phyloP scores from a whole-genome alignment of 1,140 invertebrate genomes.

The Aphaenogaster floridana region DNA sequence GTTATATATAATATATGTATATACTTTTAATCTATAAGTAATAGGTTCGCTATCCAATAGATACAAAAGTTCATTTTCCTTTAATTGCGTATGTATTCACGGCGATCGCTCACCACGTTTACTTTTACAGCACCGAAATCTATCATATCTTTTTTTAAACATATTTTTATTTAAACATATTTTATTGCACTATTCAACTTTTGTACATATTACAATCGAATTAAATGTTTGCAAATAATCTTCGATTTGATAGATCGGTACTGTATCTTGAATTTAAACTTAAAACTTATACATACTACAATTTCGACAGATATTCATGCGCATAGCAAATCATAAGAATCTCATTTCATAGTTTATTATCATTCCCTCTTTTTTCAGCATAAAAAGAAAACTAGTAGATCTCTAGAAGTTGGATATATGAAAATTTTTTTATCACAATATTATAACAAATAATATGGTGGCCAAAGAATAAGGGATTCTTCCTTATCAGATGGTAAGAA shows the following conservation, averaged over 20 bases:
- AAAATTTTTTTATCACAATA: constrained; percentile 58
- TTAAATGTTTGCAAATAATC: constrained; percentile 14
- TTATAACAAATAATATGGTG: constrained; percentile 65
- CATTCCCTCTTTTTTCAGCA: neutral
- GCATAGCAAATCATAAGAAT: constrained; percentile 9
- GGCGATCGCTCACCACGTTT: constrained; percentile 77
- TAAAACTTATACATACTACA: neutral
- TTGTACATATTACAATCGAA: constrained; percentile 43
- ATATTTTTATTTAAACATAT: constrained; percentile 34
- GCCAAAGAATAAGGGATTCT: constrained; percentile 77
- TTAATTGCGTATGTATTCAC: constrained; percentile 77
- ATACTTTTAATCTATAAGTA: constrained; percentile 75
- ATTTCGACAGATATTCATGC: constrained; percentile 13
- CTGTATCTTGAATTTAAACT: constrained; percentile 18
- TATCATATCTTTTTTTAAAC: constrained; percentile 34
- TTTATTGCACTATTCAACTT: constrained; percentile 61
- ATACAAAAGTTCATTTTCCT: constrained; percentile 81
- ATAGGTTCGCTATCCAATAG: constrained; percentile 77
- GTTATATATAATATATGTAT: constrained; percentile 75
- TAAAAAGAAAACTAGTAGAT: neutral
- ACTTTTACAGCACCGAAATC: constrained; percentile 19
- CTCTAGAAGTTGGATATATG: neutral
- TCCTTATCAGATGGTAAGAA: constrained; percentile 29
- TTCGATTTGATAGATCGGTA: constrained; percentile 23
- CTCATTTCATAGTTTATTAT: constrained; percentile 11